Evolutionary conservation across 2,797 vertebrate species (phyloP).

Genomic region (Gallinago stenura): DNA sequence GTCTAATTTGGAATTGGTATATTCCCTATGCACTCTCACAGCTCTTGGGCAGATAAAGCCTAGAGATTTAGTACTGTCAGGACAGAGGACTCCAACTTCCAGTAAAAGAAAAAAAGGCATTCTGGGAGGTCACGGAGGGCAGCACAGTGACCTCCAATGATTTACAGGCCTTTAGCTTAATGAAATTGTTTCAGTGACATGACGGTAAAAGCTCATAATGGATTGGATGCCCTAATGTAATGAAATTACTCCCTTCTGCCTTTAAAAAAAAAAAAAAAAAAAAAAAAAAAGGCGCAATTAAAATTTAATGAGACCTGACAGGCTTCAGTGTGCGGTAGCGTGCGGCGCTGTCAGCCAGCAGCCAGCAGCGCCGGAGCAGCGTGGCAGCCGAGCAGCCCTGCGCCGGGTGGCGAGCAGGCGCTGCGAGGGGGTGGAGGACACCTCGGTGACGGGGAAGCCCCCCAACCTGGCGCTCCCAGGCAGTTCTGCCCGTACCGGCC

Average conservation of each 20-base stretch:
- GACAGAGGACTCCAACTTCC: constrained; percentile 85
- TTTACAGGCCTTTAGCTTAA: constrained; percentile 99
- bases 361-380: constrained; percentile 79
- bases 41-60: constrained; percentile 84
- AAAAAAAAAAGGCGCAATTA: constrained; percentile 93
- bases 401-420: constrained; percentile 76
- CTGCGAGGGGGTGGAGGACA: constrained; percentile 81
- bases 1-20: constrained; percentile 89
- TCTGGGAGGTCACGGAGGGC: constrained; percentile 85
- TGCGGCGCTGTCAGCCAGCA: constrained; percentile 81
- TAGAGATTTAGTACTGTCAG: constrained; percentile 85
- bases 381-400: constrained; percentile 85
- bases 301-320: constrained; percentile 98
- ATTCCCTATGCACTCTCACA: constrained; percentile 81
- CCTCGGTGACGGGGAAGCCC: constrained; percentile 68
- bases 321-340: constrained; percentile 81
- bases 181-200: constrained; percentile 99
- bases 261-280: constrained; percentile 85
- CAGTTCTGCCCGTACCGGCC: constrained; percentile 58
- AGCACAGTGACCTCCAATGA: constrained; percentile 93
- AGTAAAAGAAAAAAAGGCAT: constrained; percentile 84
- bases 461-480: constrained; percentile 55
- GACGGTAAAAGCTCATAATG: constrained; percentile 99
- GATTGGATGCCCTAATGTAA: constrained; percentile 99
- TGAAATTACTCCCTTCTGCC: constrained; percentile 99